Evolutionary conservation across 2,113 vertebrate genomes (phyloP).

Genomic region (Lates calcarifer): DNA sequence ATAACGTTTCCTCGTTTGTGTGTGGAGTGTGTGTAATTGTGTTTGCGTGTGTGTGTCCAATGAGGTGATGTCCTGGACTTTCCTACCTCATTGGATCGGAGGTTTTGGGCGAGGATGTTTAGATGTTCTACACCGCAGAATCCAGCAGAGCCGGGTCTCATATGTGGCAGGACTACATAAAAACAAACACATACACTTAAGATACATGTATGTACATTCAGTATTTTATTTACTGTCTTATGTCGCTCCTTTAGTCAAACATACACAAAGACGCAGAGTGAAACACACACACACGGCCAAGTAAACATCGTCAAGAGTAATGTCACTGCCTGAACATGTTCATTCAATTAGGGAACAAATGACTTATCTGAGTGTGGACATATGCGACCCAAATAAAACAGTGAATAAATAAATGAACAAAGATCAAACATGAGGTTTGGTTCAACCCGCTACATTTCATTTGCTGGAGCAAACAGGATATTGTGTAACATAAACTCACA

Average conservation of each 20-base stretch:
- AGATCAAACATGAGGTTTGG: background rate
- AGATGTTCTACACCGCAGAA: constrained; percentile 80
- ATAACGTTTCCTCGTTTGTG: constrained; percentile 10
- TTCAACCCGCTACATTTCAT: background rate
- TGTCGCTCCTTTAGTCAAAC: background rate
- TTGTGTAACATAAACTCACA: background rate
- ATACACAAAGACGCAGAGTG: background rate
- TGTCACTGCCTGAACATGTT: constrained; percentile 3
- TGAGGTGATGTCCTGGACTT: constrained; percentile 59
- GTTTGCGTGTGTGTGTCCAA: constrained; percentile 1
- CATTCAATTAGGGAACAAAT: background rate
- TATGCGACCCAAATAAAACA: background rate
- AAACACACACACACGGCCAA: background rate
- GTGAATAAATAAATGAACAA: constrained; percentile 2
- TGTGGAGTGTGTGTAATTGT: background rate
- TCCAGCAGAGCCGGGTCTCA: constrained; percentile 38
- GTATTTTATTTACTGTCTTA: background rate
- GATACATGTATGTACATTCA: background rate
- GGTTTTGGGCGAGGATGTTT: constrained; percentile 60
- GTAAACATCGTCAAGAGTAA: background rate
- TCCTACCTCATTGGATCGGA: constrained; percentile 66
- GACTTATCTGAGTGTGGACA: background rate
- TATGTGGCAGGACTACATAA: constrained; percentile 63
- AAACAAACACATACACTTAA: constrained; percentile 27
- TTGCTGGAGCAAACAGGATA: constrained; percentile 7